phyloP scores from a whole-genome alignment of 2,888 invertebrate genomes.

The Sussaba pulchella region DNA sequence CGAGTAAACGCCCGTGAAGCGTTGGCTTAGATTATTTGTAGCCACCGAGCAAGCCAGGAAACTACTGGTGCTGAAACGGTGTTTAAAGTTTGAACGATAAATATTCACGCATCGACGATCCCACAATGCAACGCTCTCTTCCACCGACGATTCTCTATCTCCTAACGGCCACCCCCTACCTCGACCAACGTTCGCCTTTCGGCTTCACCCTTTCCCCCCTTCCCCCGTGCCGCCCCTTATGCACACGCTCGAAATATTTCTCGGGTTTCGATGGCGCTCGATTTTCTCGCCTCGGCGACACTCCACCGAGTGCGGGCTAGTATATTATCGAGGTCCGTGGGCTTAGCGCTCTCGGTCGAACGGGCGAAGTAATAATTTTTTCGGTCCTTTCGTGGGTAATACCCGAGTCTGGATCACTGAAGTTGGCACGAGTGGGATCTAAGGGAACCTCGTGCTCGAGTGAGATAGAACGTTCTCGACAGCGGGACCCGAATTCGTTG shows the following conservation, averaged over 20 bases:
- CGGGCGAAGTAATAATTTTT: slow-evolving; percentile 64
- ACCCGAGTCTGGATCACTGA: slow-evolving; percentile 33
- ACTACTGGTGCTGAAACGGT: slow-evolving; percentile 60
- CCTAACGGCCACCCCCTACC: slow-evolving; percentile 27
- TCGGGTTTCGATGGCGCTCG: slow-evolving; percentile 55
- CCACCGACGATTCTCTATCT: slow-evolving; percentile 36
- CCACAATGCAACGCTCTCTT: slow-evolving; percentile 39
- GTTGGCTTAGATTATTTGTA: slow-evolving; percentile 35
- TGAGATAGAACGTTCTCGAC: slow-evolving; percentile 47
- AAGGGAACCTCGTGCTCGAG: slow-evolving; percentile 15
- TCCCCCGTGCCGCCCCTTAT: too few species aligned
- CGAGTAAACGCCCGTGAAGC: slow-evolving; percentile 15
- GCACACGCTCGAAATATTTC: slow-evolving; percentile 71
- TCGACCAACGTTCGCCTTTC: slow-evolving; percentile 45
- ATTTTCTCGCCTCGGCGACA: slow-evolving; percentile 56
- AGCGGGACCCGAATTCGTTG: slow-evolving; percentile 49
- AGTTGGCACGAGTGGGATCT: slow-evolving; percentile 51
- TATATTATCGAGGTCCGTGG: slow-evolving; percentile 58
- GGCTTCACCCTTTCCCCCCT: too few species aligned
- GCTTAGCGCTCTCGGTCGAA: slow-evolving; percentile 58
- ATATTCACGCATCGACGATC: slow-evolving; percentile 63
- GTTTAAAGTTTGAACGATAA: slow-evolving; percentile 66
- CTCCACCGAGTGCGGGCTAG: slow-evolving; percentile 14
- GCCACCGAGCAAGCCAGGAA: slow-evolving; percentile 23
- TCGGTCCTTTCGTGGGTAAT: slow-evolving; percentile 28